These are phyloP conservation scores for Trididemnum clinides DNA, from an alignment of 23 tunicate species.

Conservation along the genomic window DNA sequence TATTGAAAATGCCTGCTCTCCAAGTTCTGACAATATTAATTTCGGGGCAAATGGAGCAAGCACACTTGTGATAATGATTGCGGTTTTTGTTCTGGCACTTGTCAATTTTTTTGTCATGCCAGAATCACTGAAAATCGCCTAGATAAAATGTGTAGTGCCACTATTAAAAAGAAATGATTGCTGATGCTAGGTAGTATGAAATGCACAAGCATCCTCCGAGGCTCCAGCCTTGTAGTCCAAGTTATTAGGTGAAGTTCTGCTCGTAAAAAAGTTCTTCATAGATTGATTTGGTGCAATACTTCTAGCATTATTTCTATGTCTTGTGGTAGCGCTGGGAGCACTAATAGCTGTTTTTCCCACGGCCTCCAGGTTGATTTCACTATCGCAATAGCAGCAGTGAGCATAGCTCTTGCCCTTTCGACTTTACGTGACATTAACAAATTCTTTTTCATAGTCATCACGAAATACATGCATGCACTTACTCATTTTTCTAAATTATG, in stretches of 20 bases:
- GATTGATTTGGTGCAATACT: background rate
- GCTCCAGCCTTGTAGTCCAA: constrained; percentile 27
- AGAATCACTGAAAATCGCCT: constrained; percentile 9
- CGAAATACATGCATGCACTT: constrained; percentile 1
- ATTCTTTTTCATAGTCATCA: constrained; percentile 7
- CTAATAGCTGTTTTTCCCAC: background rate
- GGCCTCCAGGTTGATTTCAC: constrained; percentile 5
- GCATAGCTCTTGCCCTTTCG: constrained; percentile 16
- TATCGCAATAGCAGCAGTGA: background rate
- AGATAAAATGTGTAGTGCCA: constrained; percentile 35
- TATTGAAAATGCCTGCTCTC: constrained; percentile 5
- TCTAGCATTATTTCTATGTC: background rate
- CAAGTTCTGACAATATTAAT: constrained; percentile 14
- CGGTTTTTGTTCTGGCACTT: constrained; percentile 7
- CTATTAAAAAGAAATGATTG: constrained; percentile 43
- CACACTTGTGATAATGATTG: constrained; percentile 34
- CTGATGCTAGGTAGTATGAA: constrained; percentile 44
- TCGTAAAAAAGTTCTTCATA: constrained; percentile 4
- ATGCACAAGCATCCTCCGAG: constrained; percentile 42
- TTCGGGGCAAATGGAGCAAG: constrained; percentile 42
- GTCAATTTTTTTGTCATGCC: constrained; percentile 11
- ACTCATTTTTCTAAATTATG: too few relatives aligned
- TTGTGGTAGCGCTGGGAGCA: background rate
- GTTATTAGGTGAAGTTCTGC: background rate
- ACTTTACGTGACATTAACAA: background rate